Conservation (phyloP, 2,113 vertebrate species). For the Halcyon senegalensis region DNA sequence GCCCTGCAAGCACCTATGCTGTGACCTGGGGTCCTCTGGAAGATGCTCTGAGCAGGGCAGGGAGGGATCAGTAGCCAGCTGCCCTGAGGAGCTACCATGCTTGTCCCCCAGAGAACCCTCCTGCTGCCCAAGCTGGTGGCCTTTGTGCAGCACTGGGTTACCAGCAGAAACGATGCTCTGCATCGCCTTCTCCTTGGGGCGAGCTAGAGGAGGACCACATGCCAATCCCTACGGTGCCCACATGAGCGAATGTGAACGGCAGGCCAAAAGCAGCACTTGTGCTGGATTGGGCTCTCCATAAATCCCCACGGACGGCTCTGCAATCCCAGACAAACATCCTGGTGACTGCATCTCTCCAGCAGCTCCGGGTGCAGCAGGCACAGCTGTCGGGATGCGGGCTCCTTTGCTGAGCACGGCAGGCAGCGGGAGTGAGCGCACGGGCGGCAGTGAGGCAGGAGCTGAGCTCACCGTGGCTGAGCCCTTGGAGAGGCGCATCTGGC, state of each 20-base stretch:
- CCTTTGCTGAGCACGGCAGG: neutral
- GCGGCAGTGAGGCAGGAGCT: neutral
- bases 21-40: neutral
- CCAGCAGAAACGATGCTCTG: neutral
- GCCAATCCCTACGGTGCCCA: rapidly evolving
- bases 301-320: neutral
- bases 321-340: neutral
- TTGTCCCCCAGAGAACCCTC: neutral
- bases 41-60: neutral
- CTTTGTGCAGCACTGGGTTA: rapidly evolving
- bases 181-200: rapidly evolving
- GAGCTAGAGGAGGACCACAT: neutral
- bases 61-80: neutral
- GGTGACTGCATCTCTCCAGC: neutral
- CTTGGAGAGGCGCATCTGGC: neutral
- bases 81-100: rapidly evolving
- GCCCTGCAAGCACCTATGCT: neutral
- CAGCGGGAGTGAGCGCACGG: neutral
- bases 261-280: rapidly evolving
- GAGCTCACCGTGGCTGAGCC: neutral
- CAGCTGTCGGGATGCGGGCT: neutral
- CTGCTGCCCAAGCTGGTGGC: neutral
- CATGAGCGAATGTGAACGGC: rapidly evolving
- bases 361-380: neutral
- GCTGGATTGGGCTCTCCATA: rapidly evolving